Base-by-base conservation (phyloP, 2,113 vertebrate genomes). In the Prionailurus bengalensis region DNA sequence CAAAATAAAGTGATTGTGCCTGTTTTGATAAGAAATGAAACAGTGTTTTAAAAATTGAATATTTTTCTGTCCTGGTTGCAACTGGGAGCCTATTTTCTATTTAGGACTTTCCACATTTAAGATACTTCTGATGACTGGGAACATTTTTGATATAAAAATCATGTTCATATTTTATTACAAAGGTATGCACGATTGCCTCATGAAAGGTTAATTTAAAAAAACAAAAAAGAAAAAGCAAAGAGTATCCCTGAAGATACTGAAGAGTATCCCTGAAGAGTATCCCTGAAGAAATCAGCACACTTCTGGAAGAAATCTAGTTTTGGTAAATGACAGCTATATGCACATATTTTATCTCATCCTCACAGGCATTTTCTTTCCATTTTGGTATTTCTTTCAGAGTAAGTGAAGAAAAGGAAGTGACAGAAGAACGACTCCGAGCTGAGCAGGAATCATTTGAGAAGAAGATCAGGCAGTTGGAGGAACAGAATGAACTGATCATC, bases 391-490 rank as follows among this genome's bases (percentile, higher is more conserved):
- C 84, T 98, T 98, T 36, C 98, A 99, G 99, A 98, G 99, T 99
- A 90, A 99, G 99, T 36, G 99, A 99, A 98, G 99, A 99, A 98
- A 99, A 99, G 97, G 99, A 99, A 83, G 99, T 99, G 97, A 99
- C 99, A 0, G 99, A 99, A 94, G 99, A 99, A 95, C 99, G 99
- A 1, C 98, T 99, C 95, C 99, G 99, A 98, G 98, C 99, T 36
- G 99, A 99, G 95, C 99, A 99, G 89, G 99, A 99, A 95, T 99
- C 99, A 0, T 99, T 99, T 97, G 99, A 99, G 98, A 99, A 98
- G 98, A 99, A 99, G 98, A 99, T 99, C 97, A 99, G 99, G 85
- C 99, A 99, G 83, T 98, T 99, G 97, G 99, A 99, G 98, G 98
- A 99, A 68, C 99, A 99, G 98, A 99, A 99, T 95, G 98, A 99